Conservation (phyloP, 35 echinoderm and acorn worm species). For the Ptychodera flava region DNA sequence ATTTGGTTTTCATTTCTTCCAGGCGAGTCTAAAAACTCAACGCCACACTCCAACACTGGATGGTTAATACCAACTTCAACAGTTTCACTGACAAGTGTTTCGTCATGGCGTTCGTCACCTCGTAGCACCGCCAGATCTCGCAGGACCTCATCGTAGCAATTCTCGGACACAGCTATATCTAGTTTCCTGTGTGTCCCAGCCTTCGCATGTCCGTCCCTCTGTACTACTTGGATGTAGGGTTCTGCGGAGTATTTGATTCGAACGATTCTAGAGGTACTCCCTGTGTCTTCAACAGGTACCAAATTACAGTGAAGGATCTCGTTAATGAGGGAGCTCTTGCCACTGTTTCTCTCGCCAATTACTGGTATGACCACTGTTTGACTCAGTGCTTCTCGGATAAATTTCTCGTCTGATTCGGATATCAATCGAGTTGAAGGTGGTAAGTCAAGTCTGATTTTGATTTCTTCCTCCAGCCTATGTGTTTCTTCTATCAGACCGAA, state of each 20-base stretch:
- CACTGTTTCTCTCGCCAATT: neutral
- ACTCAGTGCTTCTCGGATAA: neutral
- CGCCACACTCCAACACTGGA: neutral
- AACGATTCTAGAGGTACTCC: neutral
- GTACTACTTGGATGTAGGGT: neutral
- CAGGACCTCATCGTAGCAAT: neutral
- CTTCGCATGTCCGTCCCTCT: neutral
- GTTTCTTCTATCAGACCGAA: neutral
- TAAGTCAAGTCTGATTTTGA: neutral
- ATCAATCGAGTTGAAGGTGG: neutral
- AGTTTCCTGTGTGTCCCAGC: neutral
- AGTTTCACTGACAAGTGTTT: neutral
- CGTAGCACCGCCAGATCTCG: neutral
- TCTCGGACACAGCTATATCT: neutral
- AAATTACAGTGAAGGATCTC: neutral
- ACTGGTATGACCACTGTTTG: neutral
- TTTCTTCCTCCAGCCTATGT: neutral
- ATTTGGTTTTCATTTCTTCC: neutral
- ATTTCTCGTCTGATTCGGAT: neutral
- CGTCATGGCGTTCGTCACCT: neutral
- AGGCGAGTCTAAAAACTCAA: neutral
- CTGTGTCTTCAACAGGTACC: neutral
- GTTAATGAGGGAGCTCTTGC: neutral
- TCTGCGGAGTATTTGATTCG: neutral
- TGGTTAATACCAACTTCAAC: neutral